phyloP scores from a whole-genome alignment of 2,113 vertebrate species.

The Turnix velox region DNA sequence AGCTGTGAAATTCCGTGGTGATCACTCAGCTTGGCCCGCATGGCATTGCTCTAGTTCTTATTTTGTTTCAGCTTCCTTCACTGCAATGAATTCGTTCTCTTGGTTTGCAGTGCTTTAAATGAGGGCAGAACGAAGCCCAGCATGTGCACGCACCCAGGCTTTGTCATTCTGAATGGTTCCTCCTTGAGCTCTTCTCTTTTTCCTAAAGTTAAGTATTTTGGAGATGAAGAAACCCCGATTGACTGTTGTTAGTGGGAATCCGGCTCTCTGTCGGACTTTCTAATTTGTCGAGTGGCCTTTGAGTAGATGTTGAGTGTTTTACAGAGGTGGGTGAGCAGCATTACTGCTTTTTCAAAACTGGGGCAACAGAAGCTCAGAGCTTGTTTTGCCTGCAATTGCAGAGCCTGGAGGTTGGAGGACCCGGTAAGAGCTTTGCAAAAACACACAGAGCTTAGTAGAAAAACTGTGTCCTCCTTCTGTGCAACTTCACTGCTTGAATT shows the following conservation, averaged over 20 bases:
- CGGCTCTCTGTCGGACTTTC: neutral
- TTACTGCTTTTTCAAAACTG: neutral
- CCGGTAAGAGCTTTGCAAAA: neutral
- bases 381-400: neutral
- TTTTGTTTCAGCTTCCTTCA: neutral
- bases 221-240: neutral
- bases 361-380: neutral
- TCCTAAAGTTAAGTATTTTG: neutral
- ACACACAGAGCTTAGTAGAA: neutral
- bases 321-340: neutral
- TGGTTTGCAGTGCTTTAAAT: neutral
- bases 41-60: rapidly evolving
- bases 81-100: neutral
- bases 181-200: neutral
- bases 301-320: neutral
- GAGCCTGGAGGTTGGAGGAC: neutral
- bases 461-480: neutral
- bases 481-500: neutral
- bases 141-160: neutral
- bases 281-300: neutral
- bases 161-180: neutral
- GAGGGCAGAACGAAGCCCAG: neutral
- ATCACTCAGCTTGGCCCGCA: neutral
- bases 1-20: neutral
- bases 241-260: neutral